Evolutionary conservation across 2,113 vertebrate genomes (phyloP), one percentile per base, ranked within the genome.

Genomic region (Chaetodon trifascialis): DNA sequence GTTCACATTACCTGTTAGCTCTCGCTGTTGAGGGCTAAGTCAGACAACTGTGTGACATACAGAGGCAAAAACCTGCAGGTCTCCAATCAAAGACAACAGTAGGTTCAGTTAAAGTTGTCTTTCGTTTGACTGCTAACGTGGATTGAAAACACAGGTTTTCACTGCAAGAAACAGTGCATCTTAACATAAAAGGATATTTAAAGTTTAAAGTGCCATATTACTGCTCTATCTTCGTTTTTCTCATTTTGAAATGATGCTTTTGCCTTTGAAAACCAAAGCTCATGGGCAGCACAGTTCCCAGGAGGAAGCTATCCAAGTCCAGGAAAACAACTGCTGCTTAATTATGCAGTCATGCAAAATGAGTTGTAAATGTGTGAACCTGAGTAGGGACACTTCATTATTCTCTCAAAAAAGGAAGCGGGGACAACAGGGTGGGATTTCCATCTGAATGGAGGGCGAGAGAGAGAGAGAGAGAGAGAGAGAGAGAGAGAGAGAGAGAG

Each of bases 311-410:
- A 42, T 15, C 6, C 3, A 1, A 69, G 69, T 40, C 30, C 19
- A 23, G n/a, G 74, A 56, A 77, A 75, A 87, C 73, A 11, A 23
- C 8, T 46, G 69, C 34, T 64, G 75, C 47, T 60, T 83, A 15
- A 82, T 84, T 58, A 87, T 65, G 72, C 73, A 82, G 44, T 66
- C 60, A 81, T 75, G 65, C 73, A 84, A 82, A 86, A 46, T 7
- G 46, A 59, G 34, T 68, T 80, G 80, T 83, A 73, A 77, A 82
- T 73, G 79, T 62, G 65, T 77, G 63, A 63, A 68, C 10, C 54
- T 23, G 54, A 52, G 44, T 5, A 38, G 23, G n/a, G 44, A 63
- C 36, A 59, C 59, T 78, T 73, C 58, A 89, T 80, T 80, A 60
- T 70, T 47, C 73, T 83, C 16, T 80, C 25, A 82, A 76, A 75